Percentiles rank a stretch among this genome's conserved stretches.
Evolutionary conservation across 2,797 vertebrate species (phyloP).

Genomic region (Buphagus erythrorhynchus): DNA sequence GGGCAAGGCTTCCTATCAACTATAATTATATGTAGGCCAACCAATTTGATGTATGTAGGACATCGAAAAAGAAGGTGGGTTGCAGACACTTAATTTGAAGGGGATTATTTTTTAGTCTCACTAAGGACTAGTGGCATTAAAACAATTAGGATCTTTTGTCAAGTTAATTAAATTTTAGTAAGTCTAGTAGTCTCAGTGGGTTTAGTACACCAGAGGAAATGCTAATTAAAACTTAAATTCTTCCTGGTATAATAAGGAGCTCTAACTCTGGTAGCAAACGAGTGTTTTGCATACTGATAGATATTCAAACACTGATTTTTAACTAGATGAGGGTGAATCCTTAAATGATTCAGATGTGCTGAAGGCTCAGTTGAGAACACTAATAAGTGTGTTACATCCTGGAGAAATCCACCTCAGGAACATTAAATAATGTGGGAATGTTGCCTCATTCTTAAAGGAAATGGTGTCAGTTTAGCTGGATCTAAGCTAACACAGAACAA

Average conservation of each 20-base stretch:
- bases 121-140: constrained; percentile 81
- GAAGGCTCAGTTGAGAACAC: constrained; percentile 69
- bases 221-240: constrained; percentile 91
- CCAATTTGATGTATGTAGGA: constrained; percentile 59
- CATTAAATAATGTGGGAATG: neutral
- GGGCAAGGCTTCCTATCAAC: constrained; percentile 26
- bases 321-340: constrained; percentile 62
- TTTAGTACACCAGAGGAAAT: constrained; percentile 85
- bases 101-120: constrained; percentile 83
- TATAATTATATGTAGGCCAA: constrained; percentile 54
- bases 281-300: constrained; percentile 78
- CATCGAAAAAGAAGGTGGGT: constrained; percentile 56
- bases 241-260: constrained; percentile 85
- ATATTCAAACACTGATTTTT: constrained; percentile 77
- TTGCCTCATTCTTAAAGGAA: neutral
- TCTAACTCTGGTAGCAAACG: constrained; percentile 69
- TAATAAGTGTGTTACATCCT: constrained; percentile 51
- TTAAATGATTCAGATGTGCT: constrained; percentile 69
- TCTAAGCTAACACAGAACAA: neutral
- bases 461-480: neutral
- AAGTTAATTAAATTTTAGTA: constrained; percentile 94
- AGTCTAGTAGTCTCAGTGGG: constrained; percentile 86
- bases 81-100: constrained; percentile 74
- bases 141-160: constrained; percentile 91
- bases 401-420: neutral